These are phyloP conservation scores for Machaerirhynchus nigripectus DNA, from an alignment of 2,113 vertebrate species.

Conservation along the genomic window DNA sequence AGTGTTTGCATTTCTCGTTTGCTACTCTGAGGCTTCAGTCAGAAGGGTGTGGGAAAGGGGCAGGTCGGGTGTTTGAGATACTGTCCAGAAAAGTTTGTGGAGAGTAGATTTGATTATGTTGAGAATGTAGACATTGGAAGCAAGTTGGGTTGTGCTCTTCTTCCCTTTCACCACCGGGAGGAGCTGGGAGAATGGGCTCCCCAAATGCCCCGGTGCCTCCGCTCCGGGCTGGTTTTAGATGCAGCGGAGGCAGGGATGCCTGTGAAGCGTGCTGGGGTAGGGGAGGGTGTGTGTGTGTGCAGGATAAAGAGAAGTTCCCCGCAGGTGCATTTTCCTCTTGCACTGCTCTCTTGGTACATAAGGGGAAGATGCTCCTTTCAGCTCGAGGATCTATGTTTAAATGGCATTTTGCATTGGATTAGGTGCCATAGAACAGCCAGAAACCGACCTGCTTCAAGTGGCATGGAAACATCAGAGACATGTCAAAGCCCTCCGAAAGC, in stretches of 20 bases:
- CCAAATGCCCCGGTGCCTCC: background rate
- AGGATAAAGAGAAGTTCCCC: background rate
- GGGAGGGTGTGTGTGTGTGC: too few relatives aligned
- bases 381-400: background rate
- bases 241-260: background rate
- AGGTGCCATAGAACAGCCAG: background rate
- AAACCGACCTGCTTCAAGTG: background rate
- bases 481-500: background rate
- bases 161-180: background rate
- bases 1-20: background rate
- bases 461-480: background rate
- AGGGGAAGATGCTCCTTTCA: background rate
- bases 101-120: background rate
- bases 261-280: background rate
- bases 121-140: background rate
- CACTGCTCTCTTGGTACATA: background rate
- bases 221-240: rapidly evolving
- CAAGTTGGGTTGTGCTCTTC: background rate
- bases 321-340: rapidly evolving
- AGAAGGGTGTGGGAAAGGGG: background rate
- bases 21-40: background rate
- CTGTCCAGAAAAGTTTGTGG: background rate
- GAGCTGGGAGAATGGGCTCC: background rate
- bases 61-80: background rate
- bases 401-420: background rate